Evolutionary conservation across 2,888 invertebrate genomes (phyloP), one percentile per base, ranked within the genome.

Genomic region (Epirrhoe tristata): DNA sequence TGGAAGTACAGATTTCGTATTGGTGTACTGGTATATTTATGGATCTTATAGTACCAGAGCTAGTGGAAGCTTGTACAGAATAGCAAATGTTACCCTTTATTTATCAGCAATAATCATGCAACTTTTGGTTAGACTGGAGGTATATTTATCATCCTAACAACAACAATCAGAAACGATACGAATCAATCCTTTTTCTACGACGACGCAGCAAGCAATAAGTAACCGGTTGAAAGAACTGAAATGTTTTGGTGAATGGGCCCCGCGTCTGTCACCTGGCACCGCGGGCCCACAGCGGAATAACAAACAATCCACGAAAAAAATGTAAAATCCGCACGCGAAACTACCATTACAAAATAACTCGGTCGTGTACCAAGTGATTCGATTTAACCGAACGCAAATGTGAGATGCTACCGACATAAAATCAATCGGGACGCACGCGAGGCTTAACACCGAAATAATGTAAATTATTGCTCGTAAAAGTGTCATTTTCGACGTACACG

Each of bases 391-490:
- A 86, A 88, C 89, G 87, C 86, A 89, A 90, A 91, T 88, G 89
- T 86, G 88, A 90, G 91, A 90, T 86, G 88, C 86, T 85, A 85
- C 91, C 87, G 91, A 90, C 91, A 85, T 88, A 91, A 90, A 93
- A 93, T 93, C 93, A 93, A 93, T 93, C 92, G 91, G 85, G 83
- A 79, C 82, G 88, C 93, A 92, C 92, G 93, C 93, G 88, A 93
- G 83, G 85, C 88, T 88, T 87, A 87, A 90, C 91, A 90, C 90
- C 90, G 86, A 88, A 90, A 91, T 90, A 90, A 91, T 90, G 91
- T 92, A 92, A 92, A 93, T 93, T 91, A 93, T 92, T 87, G 86
- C 91, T 91, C 90, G 90, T 93, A 92, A 93, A 93, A 89, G 88
- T 92, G 92, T 92, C 93, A 91, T 93, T 91, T 90, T 89, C 87